Base-by-base conservation (phyloP, 2,888 invertebrate genomes). In the Eulithis testata region DNA sequence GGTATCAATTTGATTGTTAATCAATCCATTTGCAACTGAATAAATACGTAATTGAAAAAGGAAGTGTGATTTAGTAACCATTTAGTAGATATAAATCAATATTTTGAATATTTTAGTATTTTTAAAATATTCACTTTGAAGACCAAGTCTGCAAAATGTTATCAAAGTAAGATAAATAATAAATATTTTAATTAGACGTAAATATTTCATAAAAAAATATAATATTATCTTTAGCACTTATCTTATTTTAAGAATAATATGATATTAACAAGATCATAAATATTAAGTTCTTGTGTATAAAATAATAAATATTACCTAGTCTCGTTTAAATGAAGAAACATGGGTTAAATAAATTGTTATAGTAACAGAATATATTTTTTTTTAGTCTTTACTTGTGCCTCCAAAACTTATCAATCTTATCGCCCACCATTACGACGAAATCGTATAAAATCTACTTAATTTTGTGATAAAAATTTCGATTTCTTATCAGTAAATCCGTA, bases 401-500 rank as follows among this genome's bases (percentile, higher is more conserved):
- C 71, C 73, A 76, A 73, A 61, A 86, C 73, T 65, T 87, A 88
- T 87, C 81, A 65, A 11, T 1, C n/a, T 86, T 90, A 90, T 91
- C 90, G 53, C 37, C 50, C 70, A 81, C 85, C 78, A 84, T 83
- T 82, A 85, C 80, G 77, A 77, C 79, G 85, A 87, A 91, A 90
- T 90, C 87, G 78, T 75, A 80, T 69, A 79, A 85, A 85, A 85
- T 83, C 78, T 78, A 86, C 81, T 84, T 89, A 89, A 90, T 87
- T 54, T 91, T 87, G 83, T 84, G 92, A 91, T 92, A 91, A 90
- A 80, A 82, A 79, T 75, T 82, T 77, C 83, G 89, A 87, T 89
- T 88, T 87, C 78, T 81, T 89, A 90, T 92, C 90, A 82, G 76
- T 73, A 84, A 88, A 88, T 87, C 88, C 84, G 79, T 86, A 85